These are phyloP conservation scores for Leptura quadrifasciata DNA, from an alignment of 2,888 invertebrate species.

Conservation along the genomic window DNA sequence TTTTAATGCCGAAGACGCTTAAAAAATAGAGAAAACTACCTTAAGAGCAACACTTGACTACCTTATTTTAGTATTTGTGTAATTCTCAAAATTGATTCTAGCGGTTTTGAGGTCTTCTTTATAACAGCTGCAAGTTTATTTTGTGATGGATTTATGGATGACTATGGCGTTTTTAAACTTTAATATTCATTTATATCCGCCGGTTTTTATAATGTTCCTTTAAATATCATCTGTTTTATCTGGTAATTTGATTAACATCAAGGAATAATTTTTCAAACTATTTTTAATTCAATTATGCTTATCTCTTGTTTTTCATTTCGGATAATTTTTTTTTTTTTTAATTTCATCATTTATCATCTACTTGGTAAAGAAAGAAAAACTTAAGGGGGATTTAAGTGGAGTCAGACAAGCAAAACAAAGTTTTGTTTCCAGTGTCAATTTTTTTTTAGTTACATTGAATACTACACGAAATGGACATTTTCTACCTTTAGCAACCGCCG, in stretches of 20 bases:
- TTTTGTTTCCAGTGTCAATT: no score
- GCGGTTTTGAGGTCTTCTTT: constrained; percentile 43
- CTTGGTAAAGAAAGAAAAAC: no score
- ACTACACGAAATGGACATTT: no score
- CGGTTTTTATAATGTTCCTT: neutral
- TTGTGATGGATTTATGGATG: constrained; percentile 38
- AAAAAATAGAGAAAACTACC: constrained; percentile 58
- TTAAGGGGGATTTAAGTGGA: no score
- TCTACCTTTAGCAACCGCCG: no score
- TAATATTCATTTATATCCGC: constrained; percentile 2
- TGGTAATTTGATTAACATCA: constrained; percentile 1
- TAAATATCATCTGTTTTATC: neutral
- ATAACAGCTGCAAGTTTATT: constrained; percentile 32
- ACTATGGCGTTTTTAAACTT: constrained; percentile 48
- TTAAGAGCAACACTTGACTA: constrained; percentile 63
- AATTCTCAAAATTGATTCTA: constrained; percentile 65
- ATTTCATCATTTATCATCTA: no score
- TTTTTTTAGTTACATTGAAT: no score
- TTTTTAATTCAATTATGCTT: neutral
- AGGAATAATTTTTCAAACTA: neutral
- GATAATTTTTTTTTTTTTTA: neutral
- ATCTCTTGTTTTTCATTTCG: neutral
- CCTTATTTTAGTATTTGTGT: constrained; percentile 68
- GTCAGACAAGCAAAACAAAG: no score
- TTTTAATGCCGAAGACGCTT: constrained; percentile 68